A percentile compares a stretch with the other conserved stretches of the same genome.
These are phyloP conservation scores for Arremon brunneinucha DNA, from an alignment of 2,797 vertebrate species.

Conservation along the genomic window DNA sequence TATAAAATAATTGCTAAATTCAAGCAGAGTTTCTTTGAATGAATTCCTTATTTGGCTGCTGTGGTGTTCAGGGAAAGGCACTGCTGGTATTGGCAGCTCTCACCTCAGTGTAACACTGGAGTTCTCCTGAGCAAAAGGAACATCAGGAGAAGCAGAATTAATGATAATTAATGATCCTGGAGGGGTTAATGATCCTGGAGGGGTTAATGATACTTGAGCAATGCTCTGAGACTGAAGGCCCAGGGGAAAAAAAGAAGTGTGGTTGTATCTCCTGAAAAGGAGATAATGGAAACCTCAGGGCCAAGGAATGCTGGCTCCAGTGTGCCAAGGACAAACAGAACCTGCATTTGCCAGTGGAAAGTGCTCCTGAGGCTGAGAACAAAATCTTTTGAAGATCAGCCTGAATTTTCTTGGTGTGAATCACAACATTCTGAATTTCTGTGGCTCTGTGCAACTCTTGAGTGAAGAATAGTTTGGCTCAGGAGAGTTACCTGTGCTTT, in stretches of 20 bases:
- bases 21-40: background rate
- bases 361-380: slow-evolving; percentile 1
- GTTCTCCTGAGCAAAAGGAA: background rate
- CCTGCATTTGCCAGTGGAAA: slow-evolving; percentile 10
- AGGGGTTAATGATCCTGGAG: background rate
- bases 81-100: background rate
- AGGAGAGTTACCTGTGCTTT: background rate
- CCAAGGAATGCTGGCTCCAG: background rate
- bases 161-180: background rate
- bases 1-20: background rate
- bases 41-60: background rate
- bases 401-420: background rate
- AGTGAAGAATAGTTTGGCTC: background rate
- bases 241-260: background rate
- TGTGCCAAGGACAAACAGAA: background rate
- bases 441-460: background rate
- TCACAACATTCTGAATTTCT: background rate
- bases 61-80: background rate
- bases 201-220: background rate
- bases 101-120: background rate
- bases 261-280: background rate
- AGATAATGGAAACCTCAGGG: background rate
- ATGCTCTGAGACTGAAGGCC: background rate
- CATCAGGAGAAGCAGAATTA: background rate
- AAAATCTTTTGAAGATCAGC: background rate